A percentile compares a stretch with the other conserved stretches of the same genome.
These are phyloP conservation scores for Lycaena phlaeas DNA, from an alignment of 2,888 invertebrate species.

Conservation along the genomic window DNA sequence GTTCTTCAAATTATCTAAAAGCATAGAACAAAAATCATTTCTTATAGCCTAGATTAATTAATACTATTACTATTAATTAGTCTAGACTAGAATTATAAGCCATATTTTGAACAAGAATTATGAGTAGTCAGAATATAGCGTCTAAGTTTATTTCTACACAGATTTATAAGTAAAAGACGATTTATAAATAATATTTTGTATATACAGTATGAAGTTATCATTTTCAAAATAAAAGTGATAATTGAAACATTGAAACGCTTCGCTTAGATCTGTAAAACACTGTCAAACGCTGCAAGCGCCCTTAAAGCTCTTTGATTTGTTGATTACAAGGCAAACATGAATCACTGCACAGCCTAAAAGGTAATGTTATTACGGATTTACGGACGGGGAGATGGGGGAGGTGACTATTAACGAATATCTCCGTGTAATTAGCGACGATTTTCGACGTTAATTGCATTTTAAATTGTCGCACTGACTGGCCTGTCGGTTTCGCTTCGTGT, in stretches of 20 bases:
- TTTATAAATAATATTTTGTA: too few species aligned
- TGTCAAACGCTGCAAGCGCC: slow-evolving; percentile 7
- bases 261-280: background rate
- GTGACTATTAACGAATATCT: slow-evolving; percentile 38
- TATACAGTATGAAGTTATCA: too few species aligned
- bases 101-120: too few species aligned
- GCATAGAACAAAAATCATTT: too few species aligned
- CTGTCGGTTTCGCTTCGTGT: slow-evolving; percentile 8
- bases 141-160: too few species aligned
- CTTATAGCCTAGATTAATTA: too few species aligned
- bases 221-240: too few species aligned
- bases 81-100: too few species aligned
- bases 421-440: slow-evolving; percentile 49
- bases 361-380: slow-evolving; percentile 21
- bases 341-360: slow-evolving; percentile 16
- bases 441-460: slow-evolving; percentile 48
- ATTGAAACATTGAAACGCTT: slow-evolving; percentile 6
- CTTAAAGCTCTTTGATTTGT: slow-evolving; percentile 20
- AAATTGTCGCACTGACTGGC: slow-evolving; percentile 31
- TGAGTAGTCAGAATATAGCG: too few species aligned
- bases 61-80: too few species aligned
- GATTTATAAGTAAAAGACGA: too few species aligned
- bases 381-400: slow-evolving; percentile 13
- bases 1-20: too few species aligned
- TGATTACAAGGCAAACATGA: slow-evolving; percentile 22